A percentile compares a stretch with the other conserved stretches of the same genome.
phyloP scores from a whole-genome alignment of 1,140 invertebrate genomes.

The Panagrolaimus sp. region DNA sequence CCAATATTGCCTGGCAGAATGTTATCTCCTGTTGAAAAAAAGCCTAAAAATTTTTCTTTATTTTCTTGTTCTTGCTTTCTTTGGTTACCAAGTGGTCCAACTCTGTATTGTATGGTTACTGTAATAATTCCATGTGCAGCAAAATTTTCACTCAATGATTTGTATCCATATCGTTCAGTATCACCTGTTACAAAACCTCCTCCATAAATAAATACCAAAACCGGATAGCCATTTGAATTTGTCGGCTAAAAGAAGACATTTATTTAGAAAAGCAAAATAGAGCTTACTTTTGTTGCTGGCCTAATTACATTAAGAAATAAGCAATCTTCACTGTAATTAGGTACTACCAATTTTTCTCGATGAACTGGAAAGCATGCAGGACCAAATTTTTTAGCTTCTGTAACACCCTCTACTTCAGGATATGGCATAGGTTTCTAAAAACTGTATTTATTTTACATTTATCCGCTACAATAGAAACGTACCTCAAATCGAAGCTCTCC shows the following conservation, averaged over 20 bases:
- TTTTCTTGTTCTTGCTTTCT: not conserved
- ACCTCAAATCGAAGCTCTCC: no score
- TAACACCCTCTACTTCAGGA: no score
- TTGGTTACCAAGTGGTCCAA: slow-evolving; percentile 16
- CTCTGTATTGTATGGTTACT: slow-evolving; percentile 15
- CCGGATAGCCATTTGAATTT: slow-evolving; percentile 24
- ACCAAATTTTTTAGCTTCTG: no score
- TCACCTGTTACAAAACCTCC: slow-evolving; percentile 27
- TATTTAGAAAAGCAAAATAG: no score
- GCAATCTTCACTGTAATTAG: slow-evolving; percentile 12
- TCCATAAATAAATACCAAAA: slow-evolving; percentile 38
- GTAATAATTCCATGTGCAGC: slow-evolving; percentile 19
- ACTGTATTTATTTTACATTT: no score
- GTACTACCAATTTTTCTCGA: no score
- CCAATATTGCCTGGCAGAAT: slow-evolving; percentile 20
- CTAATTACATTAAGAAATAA: slow-evolving; percentile 11
- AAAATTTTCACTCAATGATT: slow-evolving; percentile 16
- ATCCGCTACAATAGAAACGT: no score
- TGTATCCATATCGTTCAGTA: not conserved
- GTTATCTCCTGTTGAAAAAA: not conserved
- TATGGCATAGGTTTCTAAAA: no score
- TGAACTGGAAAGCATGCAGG: no score
- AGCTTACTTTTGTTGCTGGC: not conserved
- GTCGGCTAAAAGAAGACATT: slow-evolving; percentile 7
- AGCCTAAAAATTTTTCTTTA: not conserved